Conservation (phyloP, 1,140 invertebrate species). For the Trialeurodes vaporariorum region DNA sequence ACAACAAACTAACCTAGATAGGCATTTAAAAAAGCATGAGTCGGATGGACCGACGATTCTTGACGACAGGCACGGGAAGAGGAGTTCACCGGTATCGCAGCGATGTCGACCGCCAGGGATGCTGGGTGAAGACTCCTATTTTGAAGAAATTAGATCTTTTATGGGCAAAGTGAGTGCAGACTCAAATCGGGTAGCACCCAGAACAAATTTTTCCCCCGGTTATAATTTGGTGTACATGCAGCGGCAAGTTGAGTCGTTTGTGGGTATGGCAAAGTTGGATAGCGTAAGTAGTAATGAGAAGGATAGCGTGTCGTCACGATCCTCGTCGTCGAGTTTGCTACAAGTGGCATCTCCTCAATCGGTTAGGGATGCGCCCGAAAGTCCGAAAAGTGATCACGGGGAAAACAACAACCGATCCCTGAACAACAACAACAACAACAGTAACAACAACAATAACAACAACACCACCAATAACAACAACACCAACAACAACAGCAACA, state of each 20-base stretch:
- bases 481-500: neutral
- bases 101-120: slow-evolving; percentile 31
- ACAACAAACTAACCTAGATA: slow-evolving; percentile 95
- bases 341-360: neutral
- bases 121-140: slow-evolving; percentile 66
- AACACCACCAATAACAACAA: neutral
- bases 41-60: slow-evolving; percentile 67
- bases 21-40: slow-evolving; percentile 96
- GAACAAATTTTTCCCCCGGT: slow-evolving; percentile 13
- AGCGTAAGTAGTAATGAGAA: neutral
- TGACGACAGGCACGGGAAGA: slow-evolving; percentile 39
- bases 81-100: slow-evolving; percentile 4
- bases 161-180: slow-evolving; percentile 75
- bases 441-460: neutral
- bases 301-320: neutral
- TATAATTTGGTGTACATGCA: neutral
- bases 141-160: slow-evolving; percentile 86
- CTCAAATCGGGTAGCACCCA: slow-evolving; percentile 29
- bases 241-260: neutral
- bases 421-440: neutral
- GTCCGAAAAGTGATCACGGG: neutral
- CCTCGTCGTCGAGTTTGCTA: neutral
- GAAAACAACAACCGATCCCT: neutral
- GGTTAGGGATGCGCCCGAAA: neutral
- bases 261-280: neutral